Evolutionary conservation across 2,888 invertebrate genomes (phyloP), one percentile per base, ranked within the genome.

Genomic region (Caenorhabditis becei): DNA sequence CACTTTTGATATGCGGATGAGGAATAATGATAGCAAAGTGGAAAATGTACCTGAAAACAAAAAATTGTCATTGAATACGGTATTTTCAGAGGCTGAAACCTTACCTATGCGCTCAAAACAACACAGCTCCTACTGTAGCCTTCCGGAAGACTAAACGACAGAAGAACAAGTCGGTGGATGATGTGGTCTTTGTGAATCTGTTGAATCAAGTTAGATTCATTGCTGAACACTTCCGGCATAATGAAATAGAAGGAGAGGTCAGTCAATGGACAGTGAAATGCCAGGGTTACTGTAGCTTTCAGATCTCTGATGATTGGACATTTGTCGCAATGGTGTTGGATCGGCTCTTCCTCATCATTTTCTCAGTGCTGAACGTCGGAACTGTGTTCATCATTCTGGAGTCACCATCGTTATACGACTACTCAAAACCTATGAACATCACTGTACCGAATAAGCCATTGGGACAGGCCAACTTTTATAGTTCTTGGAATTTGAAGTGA

Each of bases 321-420:
- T 91, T 89, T 80, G 91, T 91, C 8, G 91, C 91, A 18, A 91
- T 90, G 89, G 91, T 91, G 5, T 61, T 91, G 24, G 91, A 91
- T 75, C 62, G 91, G 2, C 82, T 91, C 5, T 91, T 91, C 66
- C 83, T 91, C 10, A 86, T 90, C 26, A 90, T 91, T 11, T 91
- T 91, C 70, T 87, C 89, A 16, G 83, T 91, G 2, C 77, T 91
- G n/a, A 91, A 91, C 72, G 83, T 90, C 20, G 89, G 86, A 41
- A 90, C 91, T 0, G 86, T 89, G 41, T 84, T 87, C 58, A 90
- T 91, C 41, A 88, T 91, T 67, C 70, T 91, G 24, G 88, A 91
- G 54, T 89, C 91, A 5, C 91, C 91, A 16, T 88, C 91, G 0
- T 62, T 91, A 2, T 89, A 88, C 63, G 91, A 91, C 24, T 74